phyloP scores from a whole-genome alignment of 2,113 vertebrate species.

The Tachysurus vachellii region DNA sequence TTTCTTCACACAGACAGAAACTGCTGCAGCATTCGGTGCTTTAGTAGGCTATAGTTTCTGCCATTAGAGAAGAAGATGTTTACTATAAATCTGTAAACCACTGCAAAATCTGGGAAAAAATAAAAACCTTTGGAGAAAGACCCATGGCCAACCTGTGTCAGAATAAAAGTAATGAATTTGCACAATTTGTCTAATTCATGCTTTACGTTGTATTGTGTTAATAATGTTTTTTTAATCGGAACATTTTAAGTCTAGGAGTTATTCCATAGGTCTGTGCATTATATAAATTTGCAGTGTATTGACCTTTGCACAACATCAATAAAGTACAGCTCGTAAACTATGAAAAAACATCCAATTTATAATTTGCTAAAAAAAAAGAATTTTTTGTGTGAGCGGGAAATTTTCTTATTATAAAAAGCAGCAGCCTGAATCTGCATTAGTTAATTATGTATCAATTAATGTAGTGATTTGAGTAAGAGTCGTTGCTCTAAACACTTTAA shows the following conservation, averaged over 20 bases:
- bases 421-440: neutral
- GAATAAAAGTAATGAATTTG: constrained; percentile 7
- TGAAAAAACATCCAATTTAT: neutral
- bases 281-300: neutral
- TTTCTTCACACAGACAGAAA: constrained; percentile 24
- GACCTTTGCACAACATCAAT: neutral
- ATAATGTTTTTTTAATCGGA: neutral
- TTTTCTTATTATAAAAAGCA: neutral
- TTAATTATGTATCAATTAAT: neutral
- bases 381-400: neutral
- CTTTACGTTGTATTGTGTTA: neutral
- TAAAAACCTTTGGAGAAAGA: neutral
- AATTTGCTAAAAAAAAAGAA: neutral
- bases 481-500: neutral
- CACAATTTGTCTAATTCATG: neutral
- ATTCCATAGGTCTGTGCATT: neutral
- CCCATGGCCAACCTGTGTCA: neutral
- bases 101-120: neutral
- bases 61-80: constrained; percentile 6
- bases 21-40: neutral
- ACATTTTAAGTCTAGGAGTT: too few species aligned
- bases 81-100: neutral
- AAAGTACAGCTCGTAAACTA: neutral
- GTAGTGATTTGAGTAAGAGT: neutral
- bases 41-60: neutral